These are phyloP conservation scores for Tribolium madens DNA, from an alignment of 1,140 invertebrate species.

Conservation along the genomic window DNA sequence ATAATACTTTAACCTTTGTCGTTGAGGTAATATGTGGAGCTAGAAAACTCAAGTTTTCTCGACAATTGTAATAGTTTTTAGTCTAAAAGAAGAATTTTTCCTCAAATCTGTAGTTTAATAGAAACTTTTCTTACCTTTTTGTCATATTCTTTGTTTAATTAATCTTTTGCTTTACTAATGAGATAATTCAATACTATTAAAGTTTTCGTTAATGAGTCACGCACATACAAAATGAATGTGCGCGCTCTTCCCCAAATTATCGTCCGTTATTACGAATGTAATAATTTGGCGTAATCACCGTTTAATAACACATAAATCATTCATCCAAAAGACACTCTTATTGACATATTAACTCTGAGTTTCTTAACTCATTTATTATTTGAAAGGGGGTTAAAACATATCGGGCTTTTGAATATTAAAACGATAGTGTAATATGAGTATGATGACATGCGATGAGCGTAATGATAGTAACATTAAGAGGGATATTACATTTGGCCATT, in stretches of 20 bases:
- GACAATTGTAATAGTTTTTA: too few species aligned
- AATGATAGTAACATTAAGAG: slow-evolving; percentile 7
- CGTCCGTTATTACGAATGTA: slow-evolving; percentile 51
- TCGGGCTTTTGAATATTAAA: slow-evolving; percentile 7
- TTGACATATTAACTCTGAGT: slow-evolving; percentile 54
- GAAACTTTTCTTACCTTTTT: too few species aligned
- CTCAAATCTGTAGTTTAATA: too few species aligned
- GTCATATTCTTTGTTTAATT: too few species aligned
- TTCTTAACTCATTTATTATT: slow-evolving; percentile 47
- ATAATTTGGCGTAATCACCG: slow-evolving; percentile 57
- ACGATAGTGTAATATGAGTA: not conserved
- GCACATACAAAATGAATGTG: slow-evolving; percentile 39
- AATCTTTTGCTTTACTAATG: too few species aligned
- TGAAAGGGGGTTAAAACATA: slow-evolving; percentile 3
- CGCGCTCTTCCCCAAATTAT: slow-evolving; percentile 49
- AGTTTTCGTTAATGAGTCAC: too few species aligned
- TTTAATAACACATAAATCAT: slow-evolving; percentile 57
- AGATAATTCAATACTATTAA: too few species aligned
- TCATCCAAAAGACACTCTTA: slow-evolving; percentile 52
- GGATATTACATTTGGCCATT: not conserved
- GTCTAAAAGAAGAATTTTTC: too few species aligned
- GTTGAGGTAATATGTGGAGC: slow-evolving; percentile 48
- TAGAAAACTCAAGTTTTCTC: not conserved
- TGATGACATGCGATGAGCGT: slow-evolving; percentile 9
- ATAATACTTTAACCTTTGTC: slow-evolving; percentile 55